Evolutionary conservation across 2,888 invertebrate species (phyloP).

Genomic region (Apotomis turbidana): DNA sequence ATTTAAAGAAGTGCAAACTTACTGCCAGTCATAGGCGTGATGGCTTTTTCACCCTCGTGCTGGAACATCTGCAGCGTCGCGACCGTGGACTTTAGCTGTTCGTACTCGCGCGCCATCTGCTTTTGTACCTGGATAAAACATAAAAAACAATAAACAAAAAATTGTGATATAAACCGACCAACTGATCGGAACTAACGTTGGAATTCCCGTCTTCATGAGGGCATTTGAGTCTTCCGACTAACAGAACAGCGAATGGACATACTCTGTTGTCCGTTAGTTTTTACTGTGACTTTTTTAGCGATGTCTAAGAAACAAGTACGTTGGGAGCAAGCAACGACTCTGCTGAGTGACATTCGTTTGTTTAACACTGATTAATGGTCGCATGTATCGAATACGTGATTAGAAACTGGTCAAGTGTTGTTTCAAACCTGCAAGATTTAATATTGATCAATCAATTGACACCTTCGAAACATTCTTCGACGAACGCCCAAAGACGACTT

Average conservation of each 20-base stretch:
- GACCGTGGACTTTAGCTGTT: conserved; percentile 93
- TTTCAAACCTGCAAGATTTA: conserved; percentile 4
- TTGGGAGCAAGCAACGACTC: conserved; percentile 6
- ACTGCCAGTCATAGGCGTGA: conserved; percentile 74
- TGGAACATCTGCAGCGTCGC: conserved; percentile 90
- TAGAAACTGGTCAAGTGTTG: neutral
- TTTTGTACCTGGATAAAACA: conserved; percentile 88
- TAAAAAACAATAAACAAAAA: neutral
- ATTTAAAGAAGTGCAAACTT: conserved; percentile 49
- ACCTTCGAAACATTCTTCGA: neutral
- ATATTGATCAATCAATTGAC: neutral
- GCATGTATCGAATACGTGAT: conserved; percentile 20
- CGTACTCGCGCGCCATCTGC: conserved; percentile 94
- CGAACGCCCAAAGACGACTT: neutral
- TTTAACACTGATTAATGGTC: conserved; percentile 9
- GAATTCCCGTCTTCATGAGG: neutral
- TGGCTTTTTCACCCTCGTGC: conserved; percentile 84
- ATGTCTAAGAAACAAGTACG: neutral
- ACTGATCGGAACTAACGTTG: neutral
- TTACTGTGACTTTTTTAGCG: neutral
- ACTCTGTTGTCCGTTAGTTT: neutral
- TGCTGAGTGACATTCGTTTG: conserved; percentile 1
- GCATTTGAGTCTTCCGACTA: too few species aligned
- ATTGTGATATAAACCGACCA: neutral
- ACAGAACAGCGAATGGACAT: neutral